Percentiles rank a stretch among this genome's conserved stretches.
Conservation (phyloP, 2,888 invertebrate genomes). For the Chironomus tentans region DNA sequence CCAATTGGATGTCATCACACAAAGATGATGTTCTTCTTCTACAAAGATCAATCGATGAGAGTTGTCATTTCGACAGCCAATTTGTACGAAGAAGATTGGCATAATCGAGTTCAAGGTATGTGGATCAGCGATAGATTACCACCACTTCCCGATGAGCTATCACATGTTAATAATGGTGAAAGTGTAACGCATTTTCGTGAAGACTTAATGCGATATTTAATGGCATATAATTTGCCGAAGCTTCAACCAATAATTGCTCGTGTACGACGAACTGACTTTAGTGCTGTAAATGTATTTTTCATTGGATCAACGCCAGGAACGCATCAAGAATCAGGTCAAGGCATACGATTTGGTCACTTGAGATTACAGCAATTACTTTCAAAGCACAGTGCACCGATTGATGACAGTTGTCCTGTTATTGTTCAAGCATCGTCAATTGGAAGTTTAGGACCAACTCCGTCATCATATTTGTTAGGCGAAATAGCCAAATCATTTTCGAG, state of each 20-base stretch:
- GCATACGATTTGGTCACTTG: conserved; percentile 53
- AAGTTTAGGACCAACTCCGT: conserved; percentile 61
- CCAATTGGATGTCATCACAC: conserved; percentile 83
- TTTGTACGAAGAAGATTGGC: conserved; percentile 85
- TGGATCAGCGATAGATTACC: conserved; percentile 75
- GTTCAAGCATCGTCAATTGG: conserved; percentile 91
- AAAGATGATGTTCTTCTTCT: conserved; percentile 81
- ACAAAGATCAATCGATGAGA: conserved; percentile 70
- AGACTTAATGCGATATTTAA: conserved; percentile 65
- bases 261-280: conserved; percentile 72
- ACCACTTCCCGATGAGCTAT: conserved; percentile 43
- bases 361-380: conserved; percentile 54
- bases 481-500: conserved; percentile 55
- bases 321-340: conserved; percentile 49
- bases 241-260: conserved; percentile 64
- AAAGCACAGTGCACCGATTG: conserved; percentile 51
- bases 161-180: conserved; percentile 54
- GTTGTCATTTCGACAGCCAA: conserved; percentile 89
- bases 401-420: conserved; percentile 59
- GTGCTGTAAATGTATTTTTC: conserved; percentile 71
- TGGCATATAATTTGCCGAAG: conserved; percentile 58
- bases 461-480: conserved; percentile 68
- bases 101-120: conserved; percentile 86
- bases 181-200: conserved; percentile 76
- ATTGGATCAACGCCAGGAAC: conserved; percentile 80